Evolutionary conservation across 2,888 invertebrate species (phyloP).

Genomic region (Thelaira solivaga): DNA sequence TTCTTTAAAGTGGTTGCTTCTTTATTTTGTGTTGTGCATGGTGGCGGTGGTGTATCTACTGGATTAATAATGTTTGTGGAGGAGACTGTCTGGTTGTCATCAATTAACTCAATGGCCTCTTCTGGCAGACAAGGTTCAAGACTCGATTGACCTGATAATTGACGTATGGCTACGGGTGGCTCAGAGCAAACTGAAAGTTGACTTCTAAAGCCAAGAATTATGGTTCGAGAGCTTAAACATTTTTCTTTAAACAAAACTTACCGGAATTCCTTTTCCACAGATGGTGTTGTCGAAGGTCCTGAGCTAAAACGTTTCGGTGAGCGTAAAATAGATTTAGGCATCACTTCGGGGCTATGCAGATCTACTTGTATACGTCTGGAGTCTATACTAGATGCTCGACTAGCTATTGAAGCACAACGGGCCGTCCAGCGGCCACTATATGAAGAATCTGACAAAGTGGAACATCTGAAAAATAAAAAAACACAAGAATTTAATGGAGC

Average conservation of each 20-base stretch:
- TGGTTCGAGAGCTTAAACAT: too few species aligned
- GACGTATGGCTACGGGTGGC: slow-evolving; percentile 71
- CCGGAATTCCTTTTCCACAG: slow-evolving; percentile 76
- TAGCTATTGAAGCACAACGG: slow-evolving; percentile 73
- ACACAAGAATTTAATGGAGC: neutral
- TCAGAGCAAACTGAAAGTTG: slow-evolving; percentile 77
- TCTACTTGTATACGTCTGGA: slow-evolving; percentile 76
- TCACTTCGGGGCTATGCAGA: slow-evolving; percentile 75
- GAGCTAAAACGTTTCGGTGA: slow-evolving; percentile 74
- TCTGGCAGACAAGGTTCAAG: slow-evolving; percentile 76
- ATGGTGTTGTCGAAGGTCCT: slow-evolving; percentile 75
- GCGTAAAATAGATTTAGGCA: slow-evolving; percentile 72
- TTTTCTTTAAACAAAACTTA: slow-evolving; percentile 57
- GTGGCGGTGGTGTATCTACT: slow-evolving; percentile 39
- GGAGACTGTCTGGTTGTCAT: slow-evolving; percentile 55
- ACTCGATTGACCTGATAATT: slow-evolving; percentile 76
- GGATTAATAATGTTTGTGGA: slow-evolving; percentile 40
- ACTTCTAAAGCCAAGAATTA: too few species aligned
- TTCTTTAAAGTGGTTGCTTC: slow-evolving; percentile 66
- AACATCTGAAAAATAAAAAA: slow-evolving; percentile 67
- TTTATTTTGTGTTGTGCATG: neutral
- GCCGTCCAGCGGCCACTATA: slow-evolving; percentile 75
- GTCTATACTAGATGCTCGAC: slow-evolving; percentile 76
- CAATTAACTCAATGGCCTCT: slow-evolving; percentile 67
- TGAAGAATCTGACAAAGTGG: slow-evolving; percentile 76